Base-by-base conservation (phyloP, 2,113 vertebrate species). In the Siphamia tubifer region DNA sequence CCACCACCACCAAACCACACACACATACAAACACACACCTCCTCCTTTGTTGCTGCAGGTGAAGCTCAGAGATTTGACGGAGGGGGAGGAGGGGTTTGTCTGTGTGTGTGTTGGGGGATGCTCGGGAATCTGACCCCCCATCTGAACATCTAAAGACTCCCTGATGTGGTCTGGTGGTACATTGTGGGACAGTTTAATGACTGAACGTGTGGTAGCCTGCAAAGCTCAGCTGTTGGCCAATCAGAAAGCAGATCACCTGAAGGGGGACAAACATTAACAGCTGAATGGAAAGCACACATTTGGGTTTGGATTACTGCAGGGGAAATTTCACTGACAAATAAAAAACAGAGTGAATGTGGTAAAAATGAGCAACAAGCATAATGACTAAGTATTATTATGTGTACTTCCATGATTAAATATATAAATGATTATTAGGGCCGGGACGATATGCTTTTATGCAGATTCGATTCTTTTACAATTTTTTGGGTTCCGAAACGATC, bases 41-140 rank as follows among this genome's bases (percentile, higher is more conserved):
- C 71, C 30, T 16, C 40, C 20, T 21, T 43, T 27, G 28, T 36
- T 70, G 65, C 70, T 80, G 48, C 24, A 43, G 66, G 45, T 53
- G 74, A 53, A 56, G 43, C 58, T 74, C 61, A 62, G 60, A 62
- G 48, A 21, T 25, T 27, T 25, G 8, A 25, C 23, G 36, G 24
- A 24, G 55, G 12, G 32, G 11, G 17, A 24, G 27, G 8, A 21
- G 11, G 61, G 20, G 35, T 60, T 54, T 35, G 58, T 49, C 35
- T 55, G 21, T 40, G 56, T 47, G 66, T 51, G 42, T 32, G 56
- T 42, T 47, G 19, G 34, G 45, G 15, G 24, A 9, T 8, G 39
- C 20, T 51, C 13, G 19, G 35, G 60, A 67, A 58, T 49, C 17
- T 19, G n/a, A 72, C 62, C 74, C 68, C 81, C 82, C 56, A 81